Evolutionary conservation across 92 coral and sea anemone species (phyloP), one percentile per base, ranked within the genome.

Genomic region (Diadumene lineata): DNA sequence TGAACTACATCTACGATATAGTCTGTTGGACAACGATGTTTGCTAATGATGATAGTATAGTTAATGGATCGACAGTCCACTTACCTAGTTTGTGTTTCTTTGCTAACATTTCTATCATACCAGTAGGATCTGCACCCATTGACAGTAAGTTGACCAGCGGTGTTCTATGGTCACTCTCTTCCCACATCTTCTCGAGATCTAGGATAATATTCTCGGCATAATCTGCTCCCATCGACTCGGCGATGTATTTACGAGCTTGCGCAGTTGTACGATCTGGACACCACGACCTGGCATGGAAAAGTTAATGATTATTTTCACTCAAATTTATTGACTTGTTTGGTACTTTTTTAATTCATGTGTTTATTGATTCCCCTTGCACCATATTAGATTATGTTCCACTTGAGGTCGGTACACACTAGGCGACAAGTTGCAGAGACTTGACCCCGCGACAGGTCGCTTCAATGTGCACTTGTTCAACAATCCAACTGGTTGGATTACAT

Each of bases 81-180:
- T 64, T 66, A 94, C 98, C 98, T 46, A 87, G 73, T 73, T 94
- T 94, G 53, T 91, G 98, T 70, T 91, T 86, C 71, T 94, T 94
- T 33, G 98, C 98, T 44, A 91, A 75, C 56, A 82, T 80, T 68
- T 91, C 97, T 73, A 94, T 94, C 48, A 87, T 87, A 25, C 89
- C 93, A 15, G 98, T 94, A 1, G 98, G 98, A 77, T 94, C 98
- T 56, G 98, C 89, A 74, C 98, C 98, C 98, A 94, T 94, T 58
- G 98, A 94, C 81, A 94, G 76, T 66, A 94, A 88, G 77, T 93
- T 91, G 74, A 94, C 68, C 88, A 94, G 86, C 66, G 98, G 98
- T 71, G 98, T 94, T 50, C 87, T 86, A 81, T 79, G 83, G 66
- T 86, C 97, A 43, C 92, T 90, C 71, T 94, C 98, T 69, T 94